Evolutionary conservation across 2,888 invertebrate species (phyloP), one percentile per base, ranked within the genome.

Genomic region (Entomobrya proxima): DNA sequence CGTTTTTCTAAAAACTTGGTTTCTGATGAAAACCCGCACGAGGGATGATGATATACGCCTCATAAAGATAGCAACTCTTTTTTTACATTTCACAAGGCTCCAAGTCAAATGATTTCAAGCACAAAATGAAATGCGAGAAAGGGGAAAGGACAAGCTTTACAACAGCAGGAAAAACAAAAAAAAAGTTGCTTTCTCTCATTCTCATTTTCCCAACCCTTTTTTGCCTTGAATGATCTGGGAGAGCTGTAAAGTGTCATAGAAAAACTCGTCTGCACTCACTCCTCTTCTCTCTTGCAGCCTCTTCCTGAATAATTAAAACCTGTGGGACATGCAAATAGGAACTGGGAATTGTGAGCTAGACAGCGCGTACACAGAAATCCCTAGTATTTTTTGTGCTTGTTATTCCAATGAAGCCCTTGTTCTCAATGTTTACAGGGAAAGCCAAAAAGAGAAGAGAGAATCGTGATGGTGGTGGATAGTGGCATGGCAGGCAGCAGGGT

Each of bases 261-360:
- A 80, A 87, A 78, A 85, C 84, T 85, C 85, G 50, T 74, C 85
- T 81, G 44, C 86, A 78, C 75, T 82, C 74, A 52, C 44, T 72
- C 74, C 77, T 82, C 79, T 58, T 58, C 72, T 84, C 81, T 79
- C 72, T 67, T 50, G 50, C 50, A 72, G 80, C 79, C 88, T n/a
- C 87, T 86, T 85, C 83, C 69, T 90, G 90, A 89, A 90, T 90
- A 90, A 89, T 90, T 90, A 90, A 89, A 89, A 89, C 89, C 89
- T 90, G 88, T 88, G 89, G 89, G 89, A 90, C 86, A 89, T 90
- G 90, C 88, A 89, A 90, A 90, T 89, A 90, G 88, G 89, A 88
- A 89, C 85, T 85, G 88, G 88, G 90, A 90, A 88, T 90, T 88
- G 86, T 85, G 86, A 84, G 83, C 87, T 87, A 87, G 87, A 86